A percentile compares a stretch with the other conserved stretches of the same genome.
Conservation (phyloP, 2,888 invertebrate genomes). For the Parelbella ahira region DNA sequence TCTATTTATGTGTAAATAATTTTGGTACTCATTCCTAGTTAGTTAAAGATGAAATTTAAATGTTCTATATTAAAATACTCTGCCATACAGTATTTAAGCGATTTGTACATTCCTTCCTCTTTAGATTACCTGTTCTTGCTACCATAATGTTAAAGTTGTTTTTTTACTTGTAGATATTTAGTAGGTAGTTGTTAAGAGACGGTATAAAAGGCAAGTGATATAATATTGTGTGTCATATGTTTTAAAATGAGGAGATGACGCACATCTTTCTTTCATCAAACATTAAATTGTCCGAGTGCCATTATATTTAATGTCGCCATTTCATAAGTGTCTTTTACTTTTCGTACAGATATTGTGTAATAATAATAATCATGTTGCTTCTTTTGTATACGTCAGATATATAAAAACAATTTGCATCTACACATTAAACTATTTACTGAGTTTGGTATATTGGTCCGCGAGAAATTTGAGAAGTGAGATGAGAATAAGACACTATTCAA, state of each 20-base stretch:
- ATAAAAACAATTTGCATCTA: background rate
- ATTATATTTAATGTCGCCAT: slow-evolving; percentile 20
- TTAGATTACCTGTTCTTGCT: slow-evolving; percentile 67
- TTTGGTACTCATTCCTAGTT: slow-evolving; percentile 42
- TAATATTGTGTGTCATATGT: slow-evolving; percentile 24
- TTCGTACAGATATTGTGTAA: slow-evolving; percentile 11
- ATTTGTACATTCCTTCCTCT: slow-evolving; percentile 65
- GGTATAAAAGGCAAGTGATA: slow-evolving; percentile 26
- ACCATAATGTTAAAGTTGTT: slow-evolving; percentile 50
- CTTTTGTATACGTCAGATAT: slow-evolving; percentile 2
- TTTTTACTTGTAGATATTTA: slow-evolving; percentile 32
- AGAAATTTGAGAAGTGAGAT: too few relatives aligned
- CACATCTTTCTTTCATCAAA: slow-evolving; percentile 22
- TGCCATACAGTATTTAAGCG: slow-evolving; percentile 77
- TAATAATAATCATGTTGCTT: slow-evolving; percentile 4
- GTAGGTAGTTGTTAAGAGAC: slow-evolving; percentile 16
- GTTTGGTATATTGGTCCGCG: too few relatives aligned
- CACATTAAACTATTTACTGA: too few relatives aligned
- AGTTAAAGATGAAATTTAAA: slow-evolving; percentile 29
- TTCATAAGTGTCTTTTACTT: slow-evolving; percentile 11
- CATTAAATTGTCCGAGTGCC: slow-evolving; percentile 12
- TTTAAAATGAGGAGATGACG: slow-evolving; percentile 18
- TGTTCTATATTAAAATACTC: slow-evolving; percentile 53
- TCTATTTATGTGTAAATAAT: slow-evolving; percentile 47
- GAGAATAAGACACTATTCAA: background rate